phyloP scores from a whole-genome alignment of 2,797 vertebrate genomes.

The Melanotaenia parkinsoni region DNA sequence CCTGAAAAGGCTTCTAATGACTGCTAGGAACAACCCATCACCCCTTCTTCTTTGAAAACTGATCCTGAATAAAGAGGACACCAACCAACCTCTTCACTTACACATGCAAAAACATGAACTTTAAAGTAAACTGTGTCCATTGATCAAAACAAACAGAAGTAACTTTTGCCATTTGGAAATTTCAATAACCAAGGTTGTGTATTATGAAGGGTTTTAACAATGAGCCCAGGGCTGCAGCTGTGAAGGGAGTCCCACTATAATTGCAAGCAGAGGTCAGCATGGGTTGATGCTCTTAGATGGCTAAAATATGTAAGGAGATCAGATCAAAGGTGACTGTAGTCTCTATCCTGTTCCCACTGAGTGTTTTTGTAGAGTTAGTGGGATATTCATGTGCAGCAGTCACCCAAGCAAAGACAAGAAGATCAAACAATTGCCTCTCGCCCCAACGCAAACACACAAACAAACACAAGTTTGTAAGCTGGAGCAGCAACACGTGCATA shows the following conservation, averaged over 20 bases:
- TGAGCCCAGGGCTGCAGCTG: constrained; percentile 59
- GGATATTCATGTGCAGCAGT: constrained; percentile 59
- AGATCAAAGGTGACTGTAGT: constrained; percentile 70
- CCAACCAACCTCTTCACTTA: background rate
- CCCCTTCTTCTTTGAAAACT: constrained; percentile 34
- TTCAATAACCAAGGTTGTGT: constrained; percentile 13
- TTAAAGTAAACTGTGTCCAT: constrained; percentile 14
- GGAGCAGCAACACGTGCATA: constrained; percentile 3
- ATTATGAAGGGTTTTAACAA: constrained; percentile 53
- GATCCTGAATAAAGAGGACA: constrained; percentile 49
- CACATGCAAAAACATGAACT: constrained; percentile 1
- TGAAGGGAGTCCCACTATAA: constrained; percentile 45
- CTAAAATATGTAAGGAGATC: constrained; percentile 69
- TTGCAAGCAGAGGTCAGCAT: constrained; percentile 34
- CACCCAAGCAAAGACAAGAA: constrained; percentile 22
- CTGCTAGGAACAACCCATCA: constrained; percentile 50
- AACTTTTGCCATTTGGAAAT: constrained; percentile 25
- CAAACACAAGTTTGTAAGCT: constrained; percentile 8
- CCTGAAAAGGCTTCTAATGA: constrained; percentile 57
- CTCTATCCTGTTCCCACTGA: constrained; percentile 61
- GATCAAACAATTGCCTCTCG: constrained; percentile 59
- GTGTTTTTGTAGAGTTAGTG: constrained; percentile 50
- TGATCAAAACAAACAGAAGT: constrained; percentile 26
- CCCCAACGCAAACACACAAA: constrained; percentile 1
- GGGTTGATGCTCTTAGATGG: constrained; percentile 63